phyloP scores from a whole-genome alignment of 1,140 invertebrate genomes.

The Musca vetustissima region DNA sequence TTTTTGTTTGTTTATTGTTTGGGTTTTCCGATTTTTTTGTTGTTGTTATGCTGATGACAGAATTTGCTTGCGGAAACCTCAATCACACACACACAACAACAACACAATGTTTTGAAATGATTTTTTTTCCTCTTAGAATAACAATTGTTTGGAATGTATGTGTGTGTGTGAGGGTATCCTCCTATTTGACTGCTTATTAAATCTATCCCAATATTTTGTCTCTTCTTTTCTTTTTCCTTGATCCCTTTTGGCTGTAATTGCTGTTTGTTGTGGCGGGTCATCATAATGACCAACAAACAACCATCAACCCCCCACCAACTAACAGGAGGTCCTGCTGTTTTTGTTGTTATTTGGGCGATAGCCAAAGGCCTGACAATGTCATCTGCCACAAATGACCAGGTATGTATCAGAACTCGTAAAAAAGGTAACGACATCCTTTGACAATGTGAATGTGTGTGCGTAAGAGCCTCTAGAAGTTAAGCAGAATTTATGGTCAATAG shows the following conservation, averaged over 20 bases:
- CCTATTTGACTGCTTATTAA: no score
- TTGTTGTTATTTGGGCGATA: constrained; percentile 70
- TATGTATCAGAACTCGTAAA: neutral
- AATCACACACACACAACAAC: no score
- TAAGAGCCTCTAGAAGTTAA: neutral
- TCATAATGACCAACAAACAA: neutral
- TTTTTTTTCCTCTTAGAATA: no score
- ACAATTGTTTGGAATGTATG: no score
- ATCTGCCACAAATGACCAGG: constrained; percentile 21
- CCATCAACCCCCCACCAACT: neutral
- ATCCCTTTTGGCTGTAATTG: no score
- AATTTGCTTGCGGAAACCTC: neutral
- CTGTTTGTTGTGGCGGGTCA: no score
- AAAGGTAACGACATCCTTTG: no score
- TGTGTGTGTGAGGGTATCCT: no score
- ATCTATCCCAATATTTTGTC: no score
- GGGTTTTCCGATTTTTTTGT: neutral
- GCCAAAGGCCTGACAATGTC: constrained; percentile 62
- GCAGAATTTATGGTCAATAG: neutral
- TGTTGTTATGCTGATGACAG: neutral
- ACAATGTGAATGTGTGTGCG: no score
- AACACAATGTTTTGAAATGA: no score
- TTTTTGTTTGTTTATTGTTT: neutral
- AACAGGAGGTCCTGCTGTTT: constrained; percentile 69
- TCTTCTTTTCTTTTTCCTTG: no score